These are phyloP conservation scores for Drosophila paranaensis DNA, from an alignment of 2,888 invertebrate genomes.

Conservation along the genomic window DNA sequence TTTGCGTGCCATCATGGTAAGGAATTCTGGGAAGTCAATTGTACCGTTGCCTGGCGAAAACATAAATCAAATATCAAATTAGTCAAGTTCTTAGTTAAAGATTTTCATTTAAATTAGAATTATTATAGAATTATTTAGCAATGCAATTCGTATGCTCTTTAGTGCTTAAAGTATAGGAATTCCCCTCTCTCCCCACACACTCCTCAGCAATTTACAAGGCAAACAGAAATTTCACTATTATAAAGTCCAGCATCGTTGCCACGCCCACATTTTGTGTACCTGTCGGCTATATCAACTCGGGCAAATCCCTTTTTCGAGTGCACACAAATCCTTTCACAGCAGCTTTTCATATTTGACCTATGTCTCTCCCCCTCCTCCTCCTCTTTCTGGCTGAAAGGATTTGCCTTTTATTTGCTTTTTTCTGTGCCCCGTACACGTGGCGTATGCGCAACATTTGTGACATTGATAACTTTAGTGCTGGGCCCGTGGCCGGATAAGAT, in stretches of 20 bases:
- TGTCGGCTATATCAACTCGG: constrained; percentile 41
- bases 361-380: background rate
- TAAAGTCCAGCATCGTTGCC: background rate
- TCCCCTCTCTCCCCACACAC: background rate
- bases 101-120: background rate
- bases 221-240: constrained; percentile 10
- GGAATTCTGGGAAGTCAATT: constrained; percentile 99
- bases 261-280: constrained; percentile 25
- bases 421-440: constrained; percentile 24
- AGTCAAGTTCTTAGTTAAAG: background rate
- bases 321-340: constrained; percentile 49
- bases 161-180: too few species aligned
- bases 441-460: constrained; percentile 58
- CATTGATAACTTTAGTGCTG: constrained; percentile 43
- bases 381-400: background rate
- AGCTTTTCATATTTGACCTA: constrained; percentile 66
- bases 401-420: constrained; percentile 5
- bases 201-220: constrained; percentile 31
- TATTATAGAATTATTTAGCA: background rate
- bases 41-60: constrained; percentile 95
- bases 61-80: background rate
- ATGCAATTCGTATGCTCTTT: background rate
- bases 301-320: constrained; percentile 42
- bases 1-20: constrained; percentile 99
- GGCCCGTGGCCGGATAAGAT: constrained; percentile 3